Conservation (phyloP, 2,888 invertebrate species). For the Hemithea aestivaria region DNA sequence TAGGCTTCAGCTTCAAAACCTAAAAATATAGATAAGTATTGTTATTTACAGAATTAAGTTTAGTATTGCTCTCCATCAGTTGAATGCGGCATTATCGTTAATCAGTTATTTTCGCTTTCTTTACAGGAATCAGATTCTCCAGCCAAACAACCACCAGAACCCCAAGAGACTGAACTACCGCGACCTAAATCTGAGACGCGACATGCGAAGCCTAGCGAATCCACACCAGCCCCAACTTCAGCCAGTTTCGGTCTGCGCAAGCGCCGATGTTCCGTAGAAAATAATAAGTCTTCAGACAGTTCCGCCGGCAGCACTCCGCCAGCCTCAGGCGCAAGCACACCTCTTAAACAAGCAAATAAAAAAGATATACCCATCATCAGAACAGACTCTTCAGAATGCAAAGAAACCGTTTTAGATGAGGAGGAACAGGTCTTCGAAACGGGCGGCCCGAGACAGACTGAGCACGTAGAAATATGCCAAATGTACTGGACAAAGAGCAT, state of each 20-base stretch:
- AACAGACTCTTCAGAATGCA: conserved; percentile 69
- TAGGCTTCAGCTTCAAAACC: no score
- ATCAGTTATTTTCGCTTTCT: no score
- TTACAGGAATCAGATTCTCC: conserved; percentile 64
- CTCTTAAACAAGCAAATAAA: conserved; percentile 63
- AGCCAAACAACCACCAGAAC: conserved; percentile 49
- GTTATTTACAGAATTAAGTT: no score
- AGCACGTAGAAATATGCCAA: conserved; percentile 74
- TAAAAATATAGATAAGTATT: no score
- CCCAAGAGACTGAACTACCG: conserved; percentile 60
- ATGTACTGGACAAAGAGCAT: conserved; percentile 80
- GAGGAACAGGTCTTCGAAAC: conserved; percentile 63
- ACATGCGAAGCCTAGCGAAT: conserved; percentile 31
- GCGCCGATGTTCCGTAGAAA: conserved; percentile 79
- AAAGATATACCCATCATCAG: conserved; percentile 67
- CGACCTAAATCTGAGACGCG: no score
- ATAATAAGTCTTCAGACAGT: conserved; percentile 79
- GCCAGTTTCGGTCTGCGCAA: conserved; percentile 78
- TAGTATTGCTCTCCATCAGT: no score
- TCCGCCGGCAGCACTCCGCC: conserved; percentile 81
- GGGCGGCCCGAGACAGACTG: conserved; percentile 68
- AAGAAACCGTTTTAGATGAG: conserved; percentile 53
- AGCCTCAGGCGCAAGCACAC: conserved; percentile 79
- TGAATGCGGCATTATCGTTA: neutral
- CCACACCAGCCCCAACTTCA: conserved; percentile 47